These are phyloP conservation scores for Tinea pellionella DNA, from an alignment of 2,888 invertebrate species.

Conservation along the genomic window DNA sequence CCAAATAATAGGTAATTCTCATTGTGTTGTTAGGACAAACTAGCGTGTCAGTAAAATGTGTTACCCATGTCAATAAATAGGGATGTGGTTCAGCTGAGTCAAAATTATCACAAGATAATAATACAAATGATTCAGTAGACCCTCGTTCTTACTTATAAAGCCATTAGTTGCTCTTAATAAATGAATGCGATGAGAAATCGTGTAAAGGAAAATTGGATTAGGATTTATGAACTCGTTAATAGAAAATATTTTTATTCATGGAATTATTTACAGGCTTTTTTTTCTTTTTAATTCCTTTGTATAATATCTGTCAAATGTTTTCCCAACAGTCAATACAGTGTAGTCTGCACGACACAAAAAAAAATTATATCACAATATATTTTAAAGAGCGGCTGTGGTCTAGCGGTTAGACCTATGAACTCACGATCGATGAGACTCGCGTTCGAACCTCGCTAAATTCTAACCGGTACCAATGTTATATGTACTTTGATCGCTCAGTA, in stretches of 20 bases:
- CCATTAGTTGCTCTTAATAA: background rate
- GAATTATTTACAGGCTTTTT: too few relatives aligned
- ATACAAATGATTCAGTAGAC: background rate
- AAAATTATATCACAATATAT: too few relatives aligned
- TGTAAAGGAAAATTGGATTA: background rate
- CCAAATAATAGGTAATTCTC: too few relatives aligned
- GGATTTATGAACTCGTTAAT: background rate
- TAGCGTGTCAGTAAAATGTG: background rate
- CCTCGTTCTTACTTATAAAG: background rate
- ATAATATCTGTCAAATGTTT: background rate
- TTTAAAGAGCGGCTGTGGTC: too few relatives aligned
- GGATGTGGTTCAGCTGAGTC: background rate
- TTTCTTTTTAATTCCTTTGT: too few relatives aligned
- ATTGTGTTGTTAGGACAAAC: background rate
- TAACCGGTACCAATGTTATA: too few relatives aligned
- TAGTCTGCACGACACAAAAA: too few relatives aligned
- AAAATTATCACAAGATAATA: slow-evolving; percentile 7
- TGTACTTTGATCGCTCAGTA: too few relatives aligned
- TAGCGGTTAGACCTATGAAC: too few relatives aligned
- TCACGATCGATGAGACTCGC: too few relatives aligned
- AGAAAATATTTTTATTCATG: background rate
- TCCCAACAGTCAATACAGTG: too few relatives aligned
- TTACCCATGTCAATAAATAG: slow-evolving; percentile 3
- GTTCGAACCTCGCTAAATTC: too few relatives aligned
- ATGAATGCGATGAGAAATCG: background rate